Base-by-base conservation (phyloP, 2,797 vertebrate genomes). In the Anomalospiza imberbis region DNA sequence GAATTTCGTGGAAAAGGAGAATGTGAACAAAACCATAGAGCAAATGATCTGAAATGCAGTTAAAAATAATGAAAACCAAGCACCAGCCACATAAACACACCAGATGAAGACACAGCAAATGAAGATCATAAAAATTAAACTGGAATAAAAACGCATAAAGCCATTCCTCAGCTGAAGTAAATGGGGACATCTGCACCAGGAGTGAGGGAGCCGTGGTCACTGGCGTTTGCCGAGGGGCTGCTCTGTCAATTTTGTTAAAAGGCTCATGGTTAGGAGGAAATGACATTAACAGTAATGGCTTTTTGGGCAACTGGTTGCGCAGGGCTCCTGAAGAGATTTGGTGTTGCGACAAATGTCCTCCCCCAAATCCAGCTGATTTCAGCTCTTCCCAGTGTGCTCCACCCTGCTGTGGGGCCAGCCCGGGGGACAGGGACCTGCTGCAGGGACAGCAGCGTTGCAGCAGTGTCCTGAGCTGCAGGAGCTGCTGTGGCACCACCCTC, bases 61-160 rank as follows among this genome's bases (percentile, higher is more conserved):
- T 94, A 86, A 96, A 92, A 94, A 93, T 96, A 96, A 93, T 86
- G 82, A 96, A 96, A 97, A 94, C 70, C 96, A 96, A 95, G 78
- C 88, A 82, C 61, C 74, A 94, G 84, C 54, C 75, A 38, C 93
- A 96, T 89, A 91, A 94, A 93, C 76, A 90, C 75, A 96, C 85
- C 94, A 96, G 82, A 96, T 93, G 94, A 97, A 95, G 95, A 95
- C 86, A 84, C 60, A 96, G 94, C 90, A 94, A 96, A 95, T 85
- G 80, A 80, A 90, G 60, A 92, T 76, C n/a, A 45, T 94, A 94
- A 96, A 92, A 92, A 80, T 29, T 32, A 88, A 95, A 72, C 94
- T 95, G 90, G 91, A 84, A 83, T 63, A 79, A 95, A 96, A 97
- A 71, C 93, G 67, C 12, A 6, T 28, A 70, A 65, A 60, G 50